Evolutionary conservation across 2,113 vertebrate species (phyloP).

Genomic region (Calcarius ornatus): DNA sequence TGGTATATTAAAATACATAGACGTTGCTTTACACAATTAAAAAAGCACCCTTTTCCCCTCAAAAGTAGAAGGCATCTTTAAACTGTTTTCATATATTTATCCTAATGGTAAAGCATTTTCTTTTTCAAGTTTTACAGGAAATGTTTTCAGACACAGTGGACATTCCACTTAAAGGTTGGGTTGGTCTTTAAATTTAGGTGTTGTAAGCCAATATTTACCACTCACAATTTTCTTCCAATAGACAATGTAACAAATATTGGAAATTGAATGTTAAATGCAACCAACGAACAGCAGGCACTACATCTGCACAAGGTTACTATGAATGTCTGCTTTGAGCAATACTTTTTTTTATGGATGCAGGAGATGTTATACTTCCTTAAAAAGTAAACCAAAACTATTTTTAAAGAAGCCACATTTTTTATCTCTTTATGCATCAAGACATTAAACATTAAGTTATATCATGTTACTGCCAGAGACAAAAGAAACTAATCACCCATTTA

Average conservation of each 20-base stretch:
- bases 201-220: conserved; percentile 36
- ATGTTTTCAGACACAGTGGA: conserved; percentile 68
- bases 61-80: conserved; percentile 76
- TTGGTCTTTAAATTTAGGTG: conserved; percentile 13
- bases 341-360: conserved; percentile 43
- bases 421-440: conserved; percentile 67
- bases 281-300: conserved; percentile 32
- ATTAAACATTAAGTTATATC: conserved; percentile 60
- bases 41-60: conserved; percentile 80
- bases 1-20: conserved; percentile 82
- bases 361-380: conserved; percentile 45
- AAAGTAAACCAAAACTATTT: conserved; percentile 48
- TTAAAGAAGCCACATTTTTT: conserved; percentile 58
- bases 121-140: conserved; percentile 92
- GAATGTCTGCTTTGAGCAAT: conserved; percentile 35
- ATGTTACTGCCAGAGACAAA: conserved; percentile 68
- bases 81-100: conserved; percentile 69
- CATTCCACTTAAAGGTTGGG: conserved; percentile 40
- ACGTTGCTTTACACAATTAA: conserved; percentile 72
- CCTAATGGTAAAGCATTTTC: conserved; percentile 70
- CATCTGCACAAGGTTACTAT: conserved; percentile 39
- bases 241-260: background rate
- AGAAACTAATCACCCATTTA: conserved; percentile 65
- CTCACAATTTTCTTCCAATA: conserved; percentile 36
- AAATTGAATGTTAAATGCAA: conserved; percentile 30